phyloP scores from a whole-genome alignment of 1,140 invertebrate genomes.

The Rhyzopertha dominica region DNA sequence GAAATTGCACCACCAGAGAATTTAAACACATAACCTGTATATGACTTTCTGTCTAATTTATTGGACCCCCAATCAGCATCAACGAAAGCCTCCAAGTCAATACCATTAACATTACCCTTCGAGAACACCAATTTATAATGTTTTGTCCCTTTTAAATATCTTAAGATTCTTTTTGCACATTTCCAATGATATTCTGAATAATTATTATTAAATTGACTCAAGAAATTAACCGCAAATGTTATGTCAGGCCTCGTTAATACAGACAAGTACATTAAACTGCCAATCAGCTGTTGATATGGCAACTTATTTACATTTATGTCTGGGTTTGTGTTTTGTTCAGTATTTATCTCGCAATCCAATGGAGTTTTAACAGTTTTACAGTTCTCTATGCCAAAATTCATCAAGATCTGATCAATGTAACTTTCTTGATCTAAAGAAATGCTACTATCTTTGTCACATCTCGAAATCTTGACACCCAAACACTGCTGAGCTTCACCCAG shows the following conservation, averaged over 20 bases:
- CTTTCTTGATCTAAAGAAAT: slow-evolving; percentile 20
- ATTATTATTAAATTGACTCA: slow-evolving; percentile 41
- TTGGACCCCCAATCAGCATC: no score
- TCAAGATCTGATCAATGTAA: slow-evolving; percentile 25
- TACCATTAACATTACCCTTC: no score
- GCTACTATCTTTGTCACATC: slow-evolving; percentile 6
- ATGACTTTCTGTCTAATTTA: no score
- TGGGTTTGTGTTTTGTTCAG: no score
- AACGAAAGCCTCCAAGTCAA: no score
- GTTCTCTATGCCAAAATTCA: slow-evolving; percentile 18
- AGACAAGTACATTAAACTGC: slow-evolving; percentile 46
- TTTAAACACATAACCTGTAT: no score
- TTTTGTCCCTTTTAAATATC: slow-evolving; percentile 45
- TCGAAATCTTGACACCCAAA: slow-evolving; percentile 24
- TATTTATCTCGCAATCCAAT: slow-evolving; percentile 17
- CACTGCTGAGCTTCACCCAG: slow-evolving; percentile 21
- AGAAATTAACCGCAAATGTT: slow-evolving; percentile 41
- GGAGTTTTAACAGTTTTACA: slow-evolving; percentile 14
- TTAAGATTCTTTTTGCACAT: slow-evolving; percentile 42
- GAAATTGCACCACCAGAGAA: slow-evolving; percentile 28
- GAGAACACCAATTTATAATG: no score
- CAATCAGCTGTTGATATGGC: slow-evolving; percentile 43
- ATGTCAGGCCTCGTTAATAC: slow-evolving; percentile 48
- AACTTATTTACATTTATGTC: slow-evolving; percentile 14
- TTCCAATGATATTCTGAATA: slow-evolving; percentile 38